Evolutionary conservation across 2,888 invertebrate species (phyloP), one percentile per base, ranked within the genome.

Genomic region (Tachina grossa): DNA sequence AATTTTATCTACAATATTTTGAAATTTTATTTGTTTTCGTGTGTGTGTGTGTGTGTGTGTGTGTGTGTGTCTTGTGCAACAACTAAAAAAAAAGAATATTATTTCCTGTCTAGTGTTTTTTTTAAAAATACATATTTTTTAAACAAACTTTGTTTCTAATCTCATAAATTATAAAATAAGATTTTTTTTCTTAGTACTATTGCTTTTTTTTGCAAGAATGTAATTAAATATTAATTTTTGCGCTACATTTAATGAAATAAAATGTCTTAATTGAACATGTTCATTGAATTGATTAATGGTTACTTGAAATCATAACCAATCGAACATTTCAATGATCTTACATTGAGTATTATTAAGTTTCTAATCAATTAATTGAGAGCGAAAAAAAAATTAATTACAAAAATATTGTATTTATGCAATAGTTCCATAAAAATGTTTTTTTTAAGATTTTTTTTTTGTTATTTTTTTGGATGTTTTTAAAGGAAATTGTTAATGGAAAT

Each of bases 61-160:
- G 31, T 31, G 31, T 3, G 31, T 53, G 19, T 57, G 22, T 8
- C 13, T 57, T 31, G 31, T 31, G 31, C 31, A 31, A 31, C 31
- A 45, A 45, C 39, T 43, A 22, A 16, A 61, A 43, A 41, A 45
- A 61, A 49, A 49, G n/a, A 74, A 74, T 39, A 61, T 63, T 69
- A 78, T 78, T 61, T 78, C 69, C 78, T 69, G 78, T 69, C 69
- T 69, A 41, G 45, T 69, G 47, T 61, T 78, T 69, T 69, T 75
- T 59, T 69, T 43, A 41, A 51, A 63, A 6, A 49, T 11, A n/a
- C 22, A 6, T 31, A 6, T 31, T 13, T 57, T 51, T 53, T 0
- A 57, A 47, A 9, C 16, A 39, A 55, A 47, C 14, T 76, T 55
- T 75, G 53, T 65, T 75, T 55, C 45, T 55, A 45, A 76, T 55